Percentiles rank a stretch among this genome's conserved stretches.
Evolutionary conservation across 2,113 vertebrate genomes (phyloP).

Genomic region (Etia nguti): DNA sequence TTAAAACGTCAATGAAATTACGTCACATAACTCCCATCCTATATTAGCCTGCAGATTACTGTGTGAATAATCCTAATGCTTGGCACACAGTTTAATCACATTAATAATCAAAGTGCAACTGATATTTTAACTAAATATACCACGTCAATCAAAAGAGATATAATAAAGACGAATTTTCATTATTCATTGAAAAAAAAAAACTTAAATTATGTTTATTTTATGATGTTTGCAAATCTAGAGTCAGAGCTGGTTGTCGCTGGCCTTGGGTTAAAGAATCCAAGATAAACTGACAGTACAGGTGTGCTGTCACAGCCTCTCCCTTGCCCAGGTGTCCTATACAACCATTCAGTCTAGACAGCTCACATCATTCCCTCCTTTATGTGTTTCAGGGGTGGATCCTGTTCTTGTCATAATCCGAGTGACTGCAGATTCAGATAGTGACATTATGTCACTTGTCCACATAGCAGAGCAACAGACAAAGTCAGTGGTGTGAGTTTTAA

Average conservation of each 20-base stretch:
- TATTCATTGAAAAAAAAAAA: background rate
- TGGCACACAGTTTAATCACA: background rate
- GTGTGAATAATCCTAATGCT: background rate
- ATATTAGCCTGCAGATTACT: background rate
- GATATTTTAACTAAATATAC: background rate
- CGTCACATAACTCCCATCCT: background rate
- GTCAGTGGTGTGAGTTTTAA: background rate
- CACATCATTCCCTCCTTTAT: conserved; percentile 20
- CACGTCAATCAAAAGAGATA: background rate
- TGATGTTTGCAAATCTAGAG: background rate
- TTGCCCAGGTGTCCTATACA: conserved; percentile 48
- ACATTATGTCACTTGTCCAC: background rate
- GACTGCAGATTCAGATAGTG: background rate
- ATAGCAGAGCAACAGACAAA: background rate
- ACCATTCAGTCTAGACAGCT: conserved; percentile 8
- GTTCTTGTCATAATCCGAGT: background rate
- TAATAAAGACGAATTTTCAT: background rate
- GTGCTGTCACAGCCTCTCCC: conserved; percentile 12
- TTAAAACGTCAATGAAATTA: background rate
- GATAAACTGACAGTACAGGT: conserved; percentile 34
- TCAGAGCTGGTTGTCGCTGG: background rate
- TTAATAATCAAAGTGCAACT: background rate
- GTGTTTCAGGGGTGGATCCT: background rate
- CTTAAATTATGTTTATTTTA: background rate
- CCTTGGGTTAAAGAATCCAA: background rate